Evolutionary conservation across 2,113 vertebrate species (phyloP), one percentile per base, ranked within the genome.

Genomic region (Ammospiza caudacuta): DNA sequence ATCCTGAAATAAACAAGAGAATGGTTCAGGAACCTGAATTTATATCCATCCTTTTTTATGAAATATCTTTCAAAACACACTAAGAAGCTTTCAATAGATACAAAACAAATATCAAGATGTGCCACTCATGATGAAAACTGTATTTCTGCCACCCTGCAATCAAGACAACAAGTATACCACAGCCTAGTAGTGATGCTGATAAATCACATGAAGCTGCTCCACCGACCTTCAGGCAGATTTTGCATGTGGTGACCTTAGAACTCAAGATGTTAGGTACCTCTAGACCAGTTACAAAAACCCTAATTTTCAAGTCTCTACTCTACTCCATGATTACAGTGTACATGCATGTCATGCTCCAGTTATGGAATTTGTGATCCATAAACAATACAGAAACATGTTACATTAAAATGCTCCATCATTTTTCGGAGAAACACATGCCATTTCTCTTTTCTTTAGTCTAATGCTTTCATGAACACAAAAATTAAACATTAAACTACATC

Each of bases 161-260:
- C 1, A 8, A 75, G 37, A 25, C 37, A 78, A 78, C 15, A 49
- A 35, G 27, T 12, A 4, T 8, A 80, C 12, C n/a, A 72, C 22
- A 61, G 49, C 11, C 29, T n/a, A 70, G 12, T 2, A 54, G 14
- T 6, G 39, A 39, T 0, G 0, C 33, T 33, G 20, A 7, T 43
- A 79, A 78, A 59, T 41, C 28, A 47, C 28, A n/a, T 2, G 37
- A 86, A 93, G 33, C 27, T 82, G 52, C 43, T 79, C 5, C 19
- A 59, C 8, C 31, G n/a, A 19, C 21, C 33, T 44, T 22, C 49
- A 41, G 25, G 41, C 15, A 77, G 28, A 29, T 73, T 57, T 54
- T 74, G 29, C 44, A 51, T 8, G 9, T 28, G 13, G 9, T n/a
- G 20, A 73, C 14, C 75, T 92, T n/a, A 51, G 41, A 87, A 35